These are phyloP conservation scores for Carassius carassius DNA, from an alignment of 2,113 vertebrate species.

Conservation along the genomic window DNA sequence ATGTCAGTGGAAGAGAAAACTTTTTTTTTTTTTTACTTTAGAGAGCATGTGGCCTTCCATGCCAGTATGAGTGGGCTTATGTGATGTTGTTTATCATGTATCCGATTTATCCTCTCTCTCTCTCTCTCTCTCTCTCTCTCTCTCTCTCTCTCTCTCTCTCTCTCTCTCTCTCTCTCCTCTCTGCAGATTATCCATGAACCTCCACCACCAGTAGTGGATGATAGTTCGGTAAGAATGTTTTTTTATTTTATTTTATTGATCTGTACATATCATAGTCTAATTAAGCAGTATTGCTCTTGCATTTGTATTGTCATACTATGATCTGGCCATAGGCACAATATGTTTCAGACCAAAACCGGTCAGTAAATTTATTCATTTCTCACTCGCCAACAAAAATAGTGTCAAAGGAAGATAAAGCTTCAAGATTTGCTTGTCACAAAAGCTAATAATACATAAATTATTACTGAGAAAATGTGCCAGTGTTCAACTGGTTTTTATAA, in stretches of 20 bases:
- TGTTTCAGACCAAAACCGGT: not conserved
- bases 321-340: not conserved
- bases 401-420: not conserved
- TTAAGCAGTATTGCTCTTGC: not conserved
- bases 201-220: constrained; percentile 72
- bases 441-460: constrained; percentile 6
- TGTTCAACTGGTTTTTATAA: not conserved
- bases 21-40: constrained; percentile 12
- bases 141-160: not conserved
- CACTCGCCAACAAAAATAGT: not conserved
- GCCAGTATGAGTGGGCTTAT: not conserved
- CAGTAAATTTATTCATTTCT: not conserved
- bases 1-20: constrained; percentile 46
- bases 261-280: not conserved
- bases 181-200: constrained; percentile 78
- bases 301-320: not conserved
- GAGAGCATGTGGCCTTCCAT: constrained; percentile 41
- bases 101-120: not conserved
- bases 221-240: constrained; percentile 73
- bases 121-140: not conserved
- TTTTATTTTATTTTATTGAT: not conserved
- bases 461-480: not conserved
- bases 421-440: not conserved
- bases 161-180: constrained; percentile 7
- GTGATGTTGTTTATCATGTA: constrained; percentile 42